phyloP scores from a whole-genome alignment of 2,113 vertebrate genomes.

The Tympanuchus pallidicinctus region DNA sequence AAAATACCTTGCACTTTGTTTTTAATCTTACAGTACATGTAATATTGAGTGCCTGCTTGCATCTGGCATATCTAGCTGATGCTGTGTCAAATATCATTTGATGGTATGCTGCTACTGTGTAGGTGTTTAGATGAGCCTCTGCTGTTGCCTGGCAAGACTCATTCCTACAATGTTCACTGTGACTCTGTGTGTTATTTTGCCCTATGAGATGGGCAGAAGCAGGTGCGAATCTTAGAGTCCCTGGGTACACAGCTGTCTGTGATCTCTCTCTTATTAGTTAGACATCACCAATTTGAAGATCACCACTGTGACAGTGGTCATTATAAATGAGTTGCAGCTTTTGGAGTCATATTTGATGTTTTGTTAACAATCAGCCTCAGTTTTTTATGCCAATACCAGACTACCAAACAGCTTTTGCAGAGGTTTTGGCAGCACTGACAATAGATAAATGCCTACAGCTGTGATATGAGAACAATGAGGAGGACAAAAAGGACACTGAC shows the following conservation, averaged over 20 bases:
- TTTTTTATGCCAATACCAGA: neutral
- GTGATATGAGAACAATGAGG: neutral
- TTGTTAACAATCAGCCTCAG: neutral
- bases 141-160: neutral
- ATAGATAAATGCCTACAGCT: neutral
- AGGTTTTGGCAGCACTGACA: neutral
- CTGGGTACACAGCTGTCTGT: neutral
- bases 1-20: neutral
- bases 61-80: neutral
- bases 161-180: neutral
- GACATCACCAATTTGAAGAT: neutral
- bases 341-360: neutral
- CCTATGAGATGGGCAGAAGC: neutral
- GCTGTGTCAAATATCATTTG: neutral
- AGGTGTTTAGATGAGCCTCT: neutral
- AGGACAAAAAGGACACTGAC: neutral
- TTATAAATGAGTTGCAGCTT: neutral
- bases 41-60: neutral
- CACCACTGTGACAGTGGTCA: neutral
- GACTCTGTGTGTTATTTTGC: neutral
- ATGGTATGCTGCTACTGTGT: neutral
- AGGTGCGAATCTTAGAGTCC: neutral
- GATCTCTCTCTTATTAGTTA: neutral
- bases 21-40: neutral
- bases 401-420: neutral